phyloP scores from a whole-genome alignment of 2,888 invertebrate genomes.

The Brachyopa scutellaris region DNA sequence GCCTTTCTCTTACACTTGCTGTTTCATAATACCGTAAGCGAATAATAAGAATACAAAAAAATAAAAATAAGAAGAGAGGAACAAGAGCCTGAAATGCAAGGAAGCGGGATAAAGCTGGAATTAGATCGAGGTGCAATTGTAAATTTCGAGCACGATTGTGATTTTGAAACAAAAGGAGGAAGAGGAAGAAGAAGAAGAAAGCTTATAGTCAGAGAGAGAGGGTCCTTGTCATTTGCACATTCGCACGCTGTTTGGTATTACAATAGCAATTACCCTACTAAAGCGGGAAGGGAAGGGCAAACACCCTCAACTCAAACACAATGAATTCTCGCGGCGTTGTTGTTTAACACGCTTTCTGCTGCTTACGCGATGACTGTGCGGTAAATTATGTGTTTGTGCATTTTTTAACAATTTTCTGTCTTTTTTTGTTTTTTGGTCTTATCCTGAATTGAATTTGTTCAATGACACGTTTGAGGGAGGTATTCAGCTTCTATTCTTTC shows the following conservation, averaged over 20 bases:
- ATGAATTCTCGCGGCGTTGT: constrained; percentile 22
- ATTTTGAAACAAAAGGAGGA: constrained; percentile 9
- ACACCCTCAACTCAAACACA: background rate
- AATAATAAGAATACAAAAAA: constrained; percentile 32
- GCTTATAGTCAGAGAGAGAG: background rate
- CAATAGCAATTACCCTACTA: constrained; percentile 48
- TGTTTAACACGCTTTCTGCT: constrained; percentile 24
- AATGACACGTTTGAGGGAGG: constrained; percentile 48
- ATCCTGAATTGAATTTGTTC: constrained; percentile 48
- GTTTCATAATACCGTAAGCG: constrained; percentile 42
- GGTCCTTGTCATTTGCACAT: constrained; percentile 43
- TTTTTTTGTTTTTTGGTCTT: background rate
- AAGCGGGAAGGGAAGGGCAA: too few species aligned
- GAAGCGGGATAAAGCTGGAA: background rate
- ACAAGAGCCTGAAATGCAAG: background rate
- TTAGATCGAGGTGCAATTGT: constrained; percentile 43
- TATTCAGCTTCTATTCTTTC: background rate
- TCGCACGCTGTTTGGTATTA: constrained; percentile 23
- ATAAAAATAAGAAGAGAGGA: background rate
- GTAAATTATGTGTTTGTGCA: constrained; percentile 38
- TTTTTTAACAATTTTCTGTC: constrained; percentile 3
- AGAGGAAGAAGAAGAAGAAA: background rate
- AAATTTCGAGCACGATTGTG: constrained; percentile 40
- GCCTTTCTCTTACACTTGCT: constrained; percentile 9
- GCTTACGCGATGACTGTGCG: constrained; percentile 38